phyloP scores from a whole-genome alignment of 2,888 invertebrate species.

The Eupithecia exiguata region DNA sequence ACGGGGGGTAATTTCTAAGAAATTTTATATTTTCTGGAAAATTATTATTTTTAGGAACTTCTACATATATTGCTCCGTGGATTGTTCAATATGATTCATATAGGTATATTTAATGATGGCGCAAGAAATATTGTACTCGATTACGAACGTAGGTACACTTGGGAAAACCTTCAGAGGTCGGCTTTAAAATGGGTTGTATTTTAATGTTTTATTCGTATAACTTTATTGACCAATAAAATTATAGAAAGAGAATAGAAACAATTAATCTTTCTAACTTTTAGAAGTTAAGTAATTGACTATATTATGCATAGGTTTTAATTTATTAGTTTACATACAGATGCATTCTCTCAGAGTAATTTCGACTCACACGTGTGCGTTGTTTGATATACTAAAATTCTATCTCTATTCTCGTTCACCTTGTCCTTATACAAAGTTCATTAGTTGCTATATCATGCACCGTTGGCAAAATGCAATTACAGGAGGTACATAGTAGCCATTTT shows the following conservation, averaged over 20 bases:
- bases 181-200: neutral
- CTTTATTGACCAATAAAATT: too few species aligned
- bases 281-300: too few species aligned
- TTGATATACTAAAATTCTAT: neutral
- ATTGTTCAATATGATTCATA: too few species aligned
- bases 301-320: neutral
- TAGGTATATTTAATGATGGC: too few species aligned
- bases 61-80: too few species aligned
- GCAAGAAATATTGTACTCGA: too few species aligned
- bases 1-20: too few species aligned
- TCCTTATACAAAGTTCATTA: slow-evolving; percentile 7
- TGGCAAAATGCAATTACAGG: slow-evolving; percentile 9
- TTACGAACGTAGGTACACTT: neutral
- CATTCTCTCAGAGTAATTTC: neutral
- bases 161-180: neutral
- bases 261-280: too few species aligned
- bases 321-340: neutral
- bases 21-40: too few species aligned
- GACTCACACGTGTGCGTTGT: neutral
- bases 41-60: too few species aligned
- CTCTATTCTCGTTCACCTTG: neutral
- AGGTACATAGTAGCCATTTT: slow-evolving; percentile 6
- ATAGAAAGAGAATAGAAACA: too few species aligned
- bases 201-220: too few species aligned
- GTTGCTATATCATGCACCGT: slow-evolving; percentile 5